Evolutionary conservation across 2,797 vertebrate genomes (phyloP), one percentile per base, ranked within the genome.

Genomic region (Tenualosa thibaudeaui): DNA sequence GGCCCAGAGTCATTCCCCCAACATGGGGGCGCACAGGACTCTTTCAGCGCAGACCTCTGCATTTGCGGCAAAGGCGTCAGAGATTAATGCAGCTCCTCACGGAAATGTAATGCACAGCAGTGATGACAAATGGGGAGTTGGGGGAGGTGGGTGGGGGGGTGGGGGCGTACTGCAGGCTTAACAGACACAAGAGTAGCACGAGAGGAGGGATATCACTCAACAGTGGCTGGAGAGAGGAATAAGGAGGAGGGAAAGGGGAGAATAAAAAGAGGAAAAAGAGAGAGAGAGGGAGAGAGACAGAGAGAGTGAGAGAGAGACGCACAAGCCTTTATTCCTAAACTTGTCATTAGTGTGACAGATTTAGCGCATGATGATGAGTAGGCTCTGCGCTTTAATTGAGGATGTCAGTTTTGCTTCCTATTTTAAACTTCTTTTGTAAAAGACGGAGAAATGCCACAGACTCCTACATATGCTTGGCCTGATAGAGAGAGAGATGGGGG

Each of bases 281-380:
- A 83, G 26, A 81, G 24, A 50, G 83, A 83, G 82, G 86, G 86
- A 81, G 50, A 88, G 68, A 46, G 56, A 88, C 31, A 87, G 3
- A 24, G 82, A 86, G 68, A 62, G 82, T 82, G 75, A 83, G 81
- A 82, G 81, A 82, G 86, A 85, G 87, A 90, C 88, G 83, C 81
- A 43, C 83, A 81, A 78, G 87, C 83, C 86, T 83, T 60, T 83
- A 78, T 88, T 87, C 89, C 86, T 90, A 88, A 84, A 89, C 89
- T 88, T 91, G 86, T 91, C 91, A 94, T 92, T 92, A 91, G 89
- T 2, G 12, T 90, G 93, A 92, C 90, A 91, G 90, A 93, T 93
- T 92, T 92, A 91, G 91, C 89, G 85, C 91, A 91, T 5, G 86
- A 87, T 91, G 90, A 91, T 90, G 91, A 88, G 86, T 89, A 58